These are phyloP conservation scores for Poliocrania exsul DNA, from an alignment of 2,797 vertebrate genomes.

Conservation along the genomic window DNA sequence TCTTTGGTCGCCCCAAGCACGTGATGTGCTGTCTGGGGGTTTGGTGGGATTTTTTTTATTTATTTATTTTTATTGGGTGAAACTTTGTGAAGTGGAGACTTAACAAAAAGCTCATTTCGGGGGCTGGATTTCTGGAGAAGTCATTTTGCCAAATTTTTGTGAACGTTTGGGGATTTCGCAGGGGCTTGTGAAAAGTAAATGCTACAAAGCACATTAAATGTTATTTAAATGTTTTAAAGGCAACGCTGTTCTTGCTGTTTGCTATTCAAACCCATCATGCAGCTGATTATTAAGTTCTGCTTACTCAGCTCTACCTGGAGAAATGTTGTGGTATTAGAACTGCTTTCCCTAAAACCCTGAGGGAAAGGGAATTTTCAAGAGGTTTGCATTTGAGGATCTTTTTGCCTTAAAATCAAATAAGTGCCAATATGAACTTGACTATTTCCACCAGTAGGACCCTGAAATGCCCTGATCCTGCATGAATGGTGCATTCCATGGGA, in stretches of 20 bases:
- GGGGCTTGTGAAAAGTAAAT: not conserved
- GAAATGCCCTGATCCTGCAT: too few species aligned
- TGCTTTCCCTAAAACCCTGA: not conserved
- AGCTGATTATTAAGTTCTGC: not conserved
- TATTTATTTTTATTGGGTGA: not conserved
- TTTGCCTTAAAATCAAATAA: not conserved
- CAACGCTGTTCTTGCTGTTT: not conserved
- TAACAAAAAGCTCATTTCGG: not conserved
- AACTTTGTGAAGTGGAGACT: not conserved
- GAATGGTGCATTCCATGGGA: accelerated
- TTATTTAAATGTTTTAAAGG: not conserved
- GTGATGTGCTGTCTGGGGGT: constrained; percentile 32
- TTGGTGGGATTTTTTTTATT: not conserved
- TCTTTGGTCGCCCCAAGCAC: not conserved
- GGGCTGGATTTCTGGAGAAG: not conserved
- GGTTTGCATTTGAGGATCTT: not conserved
- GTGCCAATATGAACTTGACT: not conserved
- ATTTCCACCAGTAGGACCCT: accelerated
- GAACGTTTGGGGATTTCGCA: not conserved
- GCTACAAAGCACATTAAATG: not conserved
- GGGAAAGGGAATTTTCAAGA: not conserved
- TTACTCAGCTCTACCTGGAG: not conserved
- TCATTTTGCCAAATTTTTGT: not conserved
- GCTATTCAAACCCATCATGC: not conserved
- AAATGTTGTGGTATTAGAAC: not conserved